Evolutionary conservation across 2,113 vertebrate species (phyloP).

Genomic region (Callorhinus ursinus): DNA sequence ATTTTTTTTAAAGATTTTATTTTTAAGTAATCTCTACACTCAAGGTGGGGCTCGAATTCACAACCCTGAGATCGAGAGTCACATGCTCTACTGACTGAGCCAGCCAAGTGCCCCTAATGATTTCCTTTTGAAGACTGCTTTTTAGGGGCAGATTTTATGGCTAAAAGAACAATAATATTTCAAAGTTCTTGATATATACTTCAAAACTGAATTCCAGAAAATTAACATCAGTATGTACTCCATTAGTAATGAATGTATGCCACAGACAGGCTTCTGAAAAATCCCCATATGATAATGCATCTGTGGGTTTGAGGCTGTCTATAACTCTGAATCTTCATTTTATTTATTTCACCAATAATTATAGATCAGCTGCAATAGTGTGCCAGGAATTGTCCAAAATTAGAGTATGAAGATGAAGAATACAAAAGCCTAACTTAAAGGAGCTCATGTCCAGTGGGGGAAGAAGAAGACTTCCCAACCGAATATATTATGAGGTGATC

Average conservation of each 20-base stretch:
- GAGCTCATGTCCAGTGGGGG: neutral
- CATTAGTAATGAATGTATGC: neutral
- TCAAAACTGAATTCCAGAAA: slow-evolving; percentile 3
- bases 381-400: neutral
- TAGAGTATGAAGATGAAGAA: neutral
- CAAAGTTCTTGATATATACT: neutral
- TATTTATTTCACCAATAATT: slow-evolving; percentile 16
- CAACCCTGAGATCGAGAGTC: neutral
- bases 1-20: neutral
- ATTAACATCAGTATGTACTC: neutral
- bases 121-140: neutral
- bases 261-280: slow-evolving; percentile 21
- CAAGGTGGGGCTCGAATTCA: neutral
- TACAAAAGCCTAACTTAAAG: neutral
- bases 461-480: neutral
- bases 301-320: neutral
- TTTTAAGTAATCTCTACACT: neutral
- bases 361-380: neutral
- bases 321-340: slow-evolving; percentile 2
- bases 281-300: neutral
- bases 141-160: neutral
- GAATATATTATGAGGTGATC: neutral
- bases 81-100: neutral
- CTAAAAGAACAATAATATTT: slow-evolving; percentile 3
- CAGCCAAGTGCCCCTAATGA: neutral